phyloP scores from a whole-genome alignment of 2,113 vertebrate genomes.

The Varanus salvator region DNA sequence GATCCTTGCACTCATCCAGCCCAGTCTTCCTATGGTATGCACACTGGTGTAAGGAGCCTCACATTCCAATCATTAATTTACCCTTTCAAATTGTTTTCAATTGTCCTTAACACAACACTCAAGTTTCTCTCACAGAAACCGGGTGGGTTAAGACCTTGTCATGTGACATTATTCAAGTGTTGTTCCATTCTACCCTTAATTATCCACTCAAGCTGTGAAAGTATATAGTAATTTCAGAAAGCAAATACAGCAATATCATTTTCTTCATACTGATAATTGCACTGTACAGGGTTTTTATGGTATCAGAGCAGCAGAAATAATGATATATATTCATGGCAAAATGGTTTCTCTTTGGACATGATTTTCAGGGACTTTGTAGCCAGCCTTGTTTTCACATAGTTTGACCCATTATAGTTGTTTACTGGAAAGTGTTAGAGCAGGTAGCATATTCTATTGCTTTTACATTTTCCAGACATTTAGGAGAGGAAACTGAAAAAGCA shows the following conservation, averaged over 20 bases:
- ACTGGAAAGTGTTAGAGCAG: constrained; percentile 61
- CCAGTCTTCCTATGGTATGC: not conserved
- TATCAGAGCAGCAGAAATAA: constrained; percentile 39
- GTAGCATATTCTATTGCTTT: constrained; percentile 65
- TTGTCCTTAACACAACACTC: not conserved
- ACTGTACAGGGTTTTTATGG: constrained; percentile 39
- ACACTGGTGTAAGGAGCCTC: not conserved
- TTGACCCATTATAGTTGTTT: constrained; percentile 63
- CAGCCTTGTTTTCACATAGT: constrained; percentile 59
- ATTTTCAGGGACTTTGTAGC: constrained; percentile 43
- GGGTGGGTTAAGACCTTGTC: constrained; percentile 14
- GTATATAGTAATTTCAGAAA: constrained; percentile 38
- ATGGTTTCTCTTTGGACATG: constrained; percentile 32
- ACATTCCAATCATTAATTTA: not conserved
- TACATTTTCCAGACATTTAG: constrained; percentile 70
- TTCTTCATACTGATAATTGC: constrained; percentile 45
- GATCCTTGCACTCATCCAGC: not conserved
- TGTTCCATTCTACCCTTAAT: constrained; percentile 51
- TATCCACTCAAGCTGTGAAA: constrained; percentile 35
- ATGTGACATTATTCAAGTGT: constrained; percentile 47
- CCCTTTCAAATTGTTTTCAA: constrained; percentile 17
- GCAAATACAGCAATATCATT: constrained; percentile 36
- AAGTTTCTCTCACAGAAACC: constrained; percentile 8
- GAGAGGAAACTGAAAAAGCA: constrained; percentile 65
- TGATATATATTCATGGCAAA: constrained; percentile 27